A percentile compares a stretch with the other conserved stretches of the same genome.
phyloP scores from a whole-genome alignment of 2,888 invertebrate species.

The Cheilosia vulpina region DNA sequence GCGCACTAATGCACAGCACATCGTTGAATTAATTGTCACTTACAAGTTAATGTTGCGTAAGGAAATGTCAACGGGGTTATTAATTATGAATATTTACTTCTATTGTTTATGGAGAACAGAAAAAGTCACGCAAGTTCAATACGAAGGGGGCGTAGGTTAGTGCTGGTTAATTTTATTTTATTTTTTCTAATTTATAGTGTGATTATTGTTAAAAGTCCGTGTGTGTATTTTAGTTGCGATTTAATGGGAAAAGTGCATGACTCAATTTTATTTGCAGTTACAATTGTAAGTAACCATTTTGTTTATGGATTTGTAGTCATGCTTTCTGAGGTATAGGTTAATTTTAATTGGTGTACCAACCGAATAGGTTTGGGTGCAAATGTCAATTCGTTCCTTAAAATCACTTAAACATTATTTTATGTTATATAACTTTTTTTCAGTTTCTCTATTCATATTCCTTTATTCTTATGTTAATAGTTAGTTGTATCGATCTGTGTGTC shows the following conservation, averaged over 20 bases:
- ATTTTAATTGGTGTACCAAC: too few relatives aligned
- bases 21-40: slow-evolving; percentile 56
- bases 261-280: not conserved
- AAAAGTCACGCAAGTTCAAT: slow-evolving; percentile 57
- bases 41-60: slow-evolving; percentile 37
- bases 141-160: slow-evolving; percentile 24
- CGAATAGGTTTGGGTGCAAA: too few relatives aligned
- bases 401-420: too few relatives aligned
- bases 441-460: too few relatives aligned
- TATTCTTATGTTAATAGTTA: too few relatives aligned
- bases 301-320: too few relatives aligned
- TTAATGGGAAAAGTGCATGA: not conserved
- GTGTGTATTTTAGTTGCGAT: not conserved
- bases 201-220: not conserved
- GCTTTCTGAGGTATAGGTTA: too few relatives aligned
- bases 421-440: too few relatives aligned
- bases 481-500: too few relatives aligned
- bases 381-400: too few relatives aligned
- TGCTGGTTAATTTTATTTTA: not conserved
- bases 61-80: slow-evolving; percentile 64
- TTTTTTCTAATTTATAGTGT: not conserved
- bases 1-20: slow-evolving; percentile 22
- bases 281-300: too few relatives aligned
- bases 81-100: slow-evolving; percentile 61
- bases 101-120: slow-evolving; percentile 29